Evolutionary conservation across 2,797 vertebrate genomes (phyloP), one percentile per base, ranked within the genome.

Genomic region (Semaprochilodus insignis): DNA sequence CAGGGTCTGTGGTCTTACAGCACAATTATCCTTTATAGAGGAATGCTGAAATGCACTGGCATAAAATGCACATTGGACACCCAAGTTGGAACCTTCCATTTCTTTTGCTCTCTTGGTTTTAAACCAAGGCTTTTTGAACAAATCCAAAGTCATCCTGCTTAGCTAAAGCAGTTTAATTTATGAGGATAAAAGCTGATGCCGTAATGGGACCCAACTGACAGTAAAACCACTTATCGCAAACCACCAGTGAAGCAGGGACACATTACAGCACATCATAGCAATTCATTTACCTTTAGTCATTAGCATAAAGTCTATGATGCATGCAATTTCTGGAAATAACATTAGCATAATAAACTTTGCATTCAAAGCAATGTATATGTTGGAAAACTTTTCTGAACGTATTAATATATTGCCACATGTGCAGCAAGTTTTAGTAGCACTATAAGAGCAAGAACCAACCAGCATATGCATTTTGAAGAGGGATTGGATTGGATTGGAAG

Each of bases 1-100:
- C 31, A 16, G 4, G 4, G 48, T 25, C 60, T 69, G 40, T 69
- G 52, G 72, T 75, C 65, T 57, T 69, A 54, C 44, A 19, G 36
- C 23, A 60, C 73, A 70, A 14, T 81, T 76, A 76, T 34, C 54
- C 6, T 81, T 76, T 60, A 69, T 52, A 34, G 44, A 60, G 44
- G 40, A 82, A 71, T 62, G 31, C 74, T 31, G 40, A 40, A 70
- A 48, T 25, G 55, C 40, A 25, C 36, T 60, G 55, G 73, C 73
- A n/a, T 60, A n/a, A 60, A 59, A 60, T 36, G 34, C 4, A 17
- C 55, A 36, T 23, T 4, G 34, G 54, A 60, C 73, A 75, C 73
- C 55, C 73, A 75, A 36, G 31, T 51, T 51, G 69, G 69, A 71
- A 71, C 14, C 44, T 23, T 57, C n/a, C 3, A 36, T 57, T 74